phyloP scores from a whole-genome alignment of 1,140 invertebrate genomes.

The Batillaria attramentaria region DNA sequence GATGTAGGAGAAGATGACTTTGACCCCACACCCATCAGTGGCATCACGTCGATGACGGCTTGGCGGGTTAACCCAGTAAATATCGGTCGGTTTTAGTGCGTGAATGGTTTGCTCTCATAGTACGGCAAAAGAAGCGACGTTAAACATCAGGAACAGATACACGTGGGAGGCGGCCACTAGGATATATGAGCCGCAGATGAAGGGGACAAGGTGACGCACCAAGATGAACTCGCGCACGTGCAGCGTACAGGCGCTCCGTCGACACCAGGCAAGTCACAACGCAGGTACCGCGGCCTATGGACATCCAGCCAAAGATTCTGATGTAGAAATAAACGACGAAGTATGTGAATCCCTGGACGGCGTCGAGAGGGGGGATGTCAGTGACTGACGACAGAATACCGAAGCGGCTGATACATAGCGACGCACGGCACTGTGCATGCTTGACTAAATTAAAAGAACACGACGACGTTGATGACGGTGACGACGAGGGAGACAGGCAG shows the following conservation, averaged over 20 bases:
- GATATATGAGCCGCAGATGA: background rate
- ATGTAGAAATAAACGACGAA: background rate
- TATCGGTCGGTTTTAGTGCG: background rate
- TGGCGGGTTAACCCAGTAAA: background rate
- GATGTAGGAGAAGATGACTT: background rate
- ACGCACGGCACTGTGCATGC: no score
- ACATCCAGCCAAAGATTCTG: background rate
- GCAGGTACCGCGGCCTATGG: background rate
- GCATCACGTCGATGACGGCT: background rate
- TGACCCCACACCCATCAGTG: background rate
- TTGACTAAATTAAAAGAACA: background rate
- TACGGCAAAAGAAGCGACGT: background rate
- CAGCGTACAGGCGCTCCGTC: background rate
- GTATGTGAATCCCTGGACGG: no score
- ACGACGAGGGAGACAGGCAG: background rate
- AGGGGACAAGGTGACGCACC: background rate
- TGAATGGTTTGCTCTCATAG: no score
- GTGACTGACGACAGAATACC: no score
- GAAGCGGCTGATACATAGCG: no score
- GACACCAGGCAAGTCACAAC: background rate
- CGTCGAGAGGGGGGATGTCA: no score
- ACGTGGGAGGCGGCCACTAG: background rate
- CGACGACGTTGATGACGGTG: constrained; percentile 4
- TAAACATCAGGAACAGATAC: background rate
- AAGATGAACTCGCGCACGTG: background rate